These are phyloP conservation scores for Carcina quercana DNA, from an alignment of 2,888 invertebrate species.

Conservation along the genomic window DNA sequence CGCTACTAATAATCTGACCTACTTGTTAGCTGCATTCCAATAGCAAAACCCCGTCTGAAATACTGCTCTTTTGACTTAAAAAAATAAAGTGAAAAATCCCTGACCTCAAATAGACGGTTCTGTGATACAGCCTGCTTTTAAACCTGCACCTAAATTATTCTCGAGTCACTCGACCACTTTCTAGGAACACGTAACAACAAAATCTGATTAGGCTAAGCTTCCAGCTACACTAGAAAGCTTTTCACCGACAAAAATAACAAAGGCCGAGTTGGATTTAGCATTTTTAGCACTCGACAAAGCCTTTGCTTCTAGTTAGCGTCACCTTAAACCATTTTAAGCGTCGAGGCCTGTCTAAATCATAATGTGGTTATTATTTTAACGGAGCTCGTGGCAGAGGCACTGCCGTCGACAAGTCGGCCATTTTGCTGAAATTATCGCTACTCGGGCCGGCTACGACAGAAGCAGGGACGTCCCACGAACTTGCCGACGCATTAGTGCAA, in stretches of 20 bases:
- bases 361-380: slow-evolving; percentile 69
- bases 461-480: slow-evolving; percentile 53
- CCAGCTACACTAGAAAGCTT: not conserved
- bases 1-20: too few species aligned
- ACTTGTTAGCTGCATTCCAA: too few species aligned
- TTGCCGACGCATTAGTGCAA: slow-evolving; percentile 47
- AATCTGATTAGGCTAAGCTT: too few species aligned
- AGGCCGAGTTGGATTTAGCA: slow-evolving; percentile 26
- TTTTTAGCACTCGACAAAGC: slow-evolving; percentile 42
- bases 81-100: too few species aligned
- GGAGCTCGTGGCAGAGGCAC: slow-evolving; percentile 47
- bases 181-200: too few species aligned
- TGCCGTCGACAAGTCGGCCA: slow-evolving; percentile 67
- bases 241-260: not conserved
- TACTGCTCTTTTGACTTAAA: too few species aligned
- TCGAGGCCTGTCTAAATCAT: slow-evolving; percentile 59
- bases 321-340: slow-evolving; percentile 60
- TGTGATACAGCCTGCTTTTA: too few species aligned
- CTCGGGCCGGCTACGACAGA: slow-evolving; percentile 53
- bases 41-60: too few species aligned
- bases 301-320: slow-evolving; percentile 42
- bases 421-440: slow-evolving; percentile 67
- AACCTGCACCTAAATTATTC: too few species aligned
- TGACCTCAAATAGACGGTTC: too few species aligned
- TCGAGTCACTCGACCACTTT: too few species aligned